Evolutionary conservation across 2,888 invertebrate species (phyloP).

Genomic region (Brachynemurus nebulosus): DNA sequence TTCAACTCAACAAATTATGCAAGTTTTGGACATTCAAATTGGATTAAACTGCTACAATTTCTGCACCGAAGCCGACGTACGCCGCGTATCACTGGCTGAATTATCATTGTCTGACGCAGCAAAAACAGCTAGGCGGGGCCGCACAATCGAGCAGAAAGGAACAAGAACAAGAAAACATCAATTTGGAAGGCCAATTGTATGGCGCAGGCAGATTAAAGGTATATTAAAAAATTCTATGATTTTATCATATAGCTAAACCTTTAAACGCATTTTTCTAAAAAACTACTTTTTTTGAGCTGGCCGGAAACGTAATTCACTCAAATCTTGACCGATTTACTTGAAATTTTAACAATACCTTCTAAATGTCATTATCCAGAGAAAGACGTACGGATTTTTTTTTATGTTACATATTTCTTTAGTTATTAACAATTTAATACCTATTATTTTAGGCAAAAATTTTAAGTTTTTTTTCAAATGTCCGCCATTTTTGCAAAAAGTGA

Average conservation of each 20-base stretch:
- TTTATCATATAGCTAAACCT: conserved; percentile 10
- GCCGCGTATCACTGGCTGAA: conserved; percentile 15
- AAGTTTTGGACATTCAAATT: conserved; percentile 13
- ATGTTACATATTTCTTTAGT: too few relatives aligned
- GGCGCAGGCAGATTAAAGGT: conserved; percentile 8
- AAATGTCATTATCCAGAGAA: too few relatives aligned
- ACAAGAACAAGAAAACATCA: not conserved
- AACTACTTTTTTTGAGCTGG: conserved; percentile 10
- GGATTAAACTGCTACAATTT: conserved; percentile 10
- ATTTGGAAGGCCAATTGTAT: not conserved
- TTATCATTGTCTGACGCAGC: conserved; percentile 12
- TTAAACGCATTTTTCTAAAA: conserved; percentile 16
- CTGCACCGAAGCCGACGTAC: conserved; percentile 12
- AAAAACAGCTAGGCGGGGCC: conserved; percentile 15
- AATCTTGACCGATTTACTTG: conserved; percentile 14
- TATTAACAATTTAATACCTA: too few relatives aligned
- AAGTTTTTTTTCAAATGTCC: too few relatives aligned
- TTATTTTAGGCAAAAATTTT: too few relatives aligned
- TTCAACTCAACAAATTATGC: conserved; percentile 19
- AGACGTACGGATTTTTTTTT: too few relatives aligned
- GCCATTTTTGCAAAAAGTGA: too few relatives aligned
- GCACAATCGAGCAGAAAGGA: conserved; percentile 1
- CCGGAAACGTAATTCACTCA: conserved; percentile 15
- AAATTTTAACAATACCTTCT: too few relatives aligned
- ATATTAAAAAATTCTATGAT: conserved; percentile 4